These are phyloP conservation scores for Sphecodes monilicornis DNA, from an alignment of 2,888 invertebrate genomes.

Conservation along the genomic window DNA sequence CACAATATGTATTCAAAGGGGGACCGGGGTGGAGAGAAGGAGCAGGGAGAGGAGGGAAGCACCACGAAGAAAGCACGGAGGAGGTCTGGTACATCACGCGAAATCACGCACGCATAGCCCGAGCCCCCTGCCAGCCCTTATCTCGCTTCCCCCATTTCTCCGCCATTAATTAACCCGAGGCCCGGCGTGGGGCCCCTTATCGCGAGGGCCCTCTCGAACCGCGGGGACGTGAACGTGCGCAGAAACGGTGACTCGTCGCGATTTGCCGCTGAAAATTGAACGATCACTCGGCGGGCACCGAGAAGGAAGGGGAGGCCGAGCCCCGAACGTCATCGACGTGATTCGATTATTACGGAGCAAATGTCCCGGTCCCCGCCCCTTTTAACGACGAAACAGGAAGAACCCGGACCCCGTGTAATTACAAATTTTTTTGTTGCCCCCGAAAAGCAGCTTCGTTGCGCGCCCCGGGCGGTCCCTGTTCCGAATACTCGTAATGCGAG, in stretches of 20 bases:
- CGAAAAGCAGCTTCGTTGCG: conserved; percentile 16
- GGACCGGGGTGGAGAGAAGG: not conserved
- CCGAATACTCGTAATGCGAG: conserved; percentile 6
- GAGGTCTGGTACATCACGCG: conserved; percentile 58
- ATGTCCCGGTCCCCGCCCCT: conserved; percentile 59
- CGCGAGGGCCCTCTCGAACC: conserved; percentile 49
- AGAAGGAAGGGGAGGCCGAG: not conserved
- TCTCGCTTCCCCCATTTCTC: conserved; percentile 26
- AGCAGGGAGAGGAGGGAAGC: not conserved
- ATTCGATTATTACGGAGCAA: conserved; percentile 71
- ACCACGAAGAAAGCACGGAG: conserved; percentile 39
- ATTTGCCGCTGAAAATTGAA: conserved; percentile 72
- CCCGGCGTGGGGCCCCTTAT: conserved; percentile 70
- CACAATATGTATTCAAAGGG: conserved; percentile 65
- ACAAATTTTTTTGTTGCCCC: conserved; percentile 55
- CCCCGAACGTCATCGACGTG: conserved; percentile 68
- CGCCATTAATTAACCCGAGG: conserved; percentile 81
- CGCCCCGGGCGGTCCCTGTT: conserved; percentile 14
- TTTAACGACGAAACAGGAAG: conserved; percentile 45
- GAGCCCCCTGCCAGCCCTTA: conserved; percentile 20
- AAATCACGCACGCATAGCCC: conserved; percentile 51
- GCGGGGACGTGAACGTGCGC: conserved; percentile 55
- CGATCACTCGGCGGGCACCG: conserved; percentile 60
- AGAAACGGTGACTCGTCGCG: conserved; percentile 63
- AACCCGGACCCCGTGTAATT: conserved; percentile 57